Conservation (phyloP, 2,888 invertebrate species). For the Pimpla rufipes region DNA sequence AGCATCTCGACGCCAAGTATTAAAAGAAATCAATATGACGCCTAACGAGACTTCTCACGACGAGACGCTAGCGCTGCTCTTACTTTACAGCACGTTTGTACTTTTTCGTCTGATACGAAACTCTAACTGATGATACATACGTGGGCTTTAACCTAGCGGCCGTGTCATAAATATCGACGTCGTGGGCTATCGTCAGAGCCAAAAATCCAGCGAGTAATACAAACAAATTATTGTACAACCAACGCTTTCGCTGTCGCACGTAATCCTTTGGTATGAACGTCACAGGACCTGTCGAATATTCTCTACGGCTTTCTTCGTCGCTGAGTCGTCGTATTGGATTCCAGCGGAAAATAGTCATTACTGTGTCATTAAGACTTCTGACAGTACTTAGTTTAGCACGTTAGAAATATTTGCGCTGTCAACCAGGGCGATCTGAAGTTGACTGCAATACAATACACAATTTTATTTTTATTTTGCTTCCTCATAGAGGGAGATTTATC, state of each 20-base stretch:
- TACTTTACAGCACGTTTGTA: no score
- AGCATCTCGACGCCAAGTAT: no score
- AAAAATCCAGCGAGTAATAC: constrained; percentile 58
- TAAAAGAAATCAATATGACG: no score
- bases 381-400: neutral
- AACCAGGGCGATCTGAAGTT: constrained; percentile 37
- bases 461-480: neutral
- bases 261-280: constrained; percentile 58
- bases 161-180: constrained; percentile 52
- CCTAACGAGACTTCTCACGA: no score
- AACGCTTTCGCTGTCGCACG: constrained; percentile 47
- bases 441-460: neutral
- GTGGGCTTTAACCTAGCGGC: constrained; percentile 46
- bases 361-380: neutral
- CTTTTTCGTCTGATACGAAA: no score
- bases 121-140: constrained; percentile 43
- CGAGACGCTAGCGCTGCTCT: no score
- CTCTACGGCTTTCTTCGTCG: neutral
- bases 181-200: constrained; percentile 59
- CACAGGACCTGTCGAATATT: constrained; percentile 24
- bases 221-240: constrained; percentile 59
- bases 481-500: no score
- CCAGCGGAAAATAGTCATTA: constrained; percentile 56
- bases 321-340: constrained; percentile 53
- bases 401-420: constrained; percentile 12